phyloP scores from a whole-genome alignment of 2,797 vertebrate species.

The Dryobates pubescens region DNA sequence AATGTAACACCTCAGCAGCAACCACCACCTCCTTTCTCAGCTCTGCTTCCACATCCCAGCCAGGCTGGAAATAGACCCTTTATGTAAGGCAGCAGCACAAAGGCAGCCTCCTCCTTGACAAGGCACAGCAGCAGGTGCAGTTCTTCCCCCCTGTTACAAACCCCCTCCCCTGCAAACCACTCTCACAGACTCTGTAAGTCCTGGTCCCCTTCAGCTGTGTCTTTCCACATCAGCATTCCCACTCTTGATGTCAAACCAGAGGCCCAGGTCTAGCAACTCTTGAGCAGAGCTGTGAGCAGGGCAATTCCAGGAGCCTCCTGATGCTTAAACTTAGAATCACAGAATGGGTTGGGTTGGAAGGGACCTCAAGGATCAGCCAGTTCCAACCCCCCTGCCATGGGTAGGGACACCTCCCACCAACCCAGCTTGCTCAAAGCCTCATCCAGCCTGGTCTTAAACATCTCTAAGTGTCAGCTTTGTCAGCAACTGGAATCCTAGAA shows the following conservation, averaged over 20 bases:
- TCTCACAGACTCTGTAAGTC: background rate
- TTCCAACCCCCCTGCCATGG: no score
- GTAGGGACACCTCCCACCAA: no score
- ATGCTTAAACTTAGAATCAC: background rate
- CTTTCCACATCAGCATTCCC: background rate
- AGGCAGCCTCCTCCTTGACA: background rate
- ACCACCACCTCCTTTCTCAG: background rate
- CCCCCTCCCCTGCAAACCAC: background rate
- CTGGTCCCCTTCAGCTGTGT: fast-evolving
- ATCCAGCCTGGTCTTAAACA: no score
- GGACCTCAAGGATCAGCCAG: no score
- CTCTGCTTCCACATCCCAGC: background rate
- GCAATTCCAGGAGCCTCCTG: background rate
- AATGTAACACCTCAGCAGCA: background rate
- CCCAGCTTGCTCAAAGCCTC: no score
- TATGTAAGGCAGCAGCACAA: background rate
- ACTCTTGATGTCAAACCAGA: background rate
- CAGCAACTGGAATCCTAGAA: no score
- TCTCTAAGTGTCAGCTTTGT: no score
- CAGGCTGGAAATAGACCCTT: background rate
- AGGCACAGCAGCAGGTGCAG: background rate
- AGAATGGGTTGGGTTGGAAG: no score
- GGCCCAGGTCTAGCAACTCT: background rate
- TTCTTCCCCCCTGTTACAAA: fast-evolving
- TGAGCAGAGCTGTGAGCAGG: background rate